phyloP scores from a whole-genome alignment of 2,888 invertebrate genomes.

The Yponomeuta cagnagella region DNA sequence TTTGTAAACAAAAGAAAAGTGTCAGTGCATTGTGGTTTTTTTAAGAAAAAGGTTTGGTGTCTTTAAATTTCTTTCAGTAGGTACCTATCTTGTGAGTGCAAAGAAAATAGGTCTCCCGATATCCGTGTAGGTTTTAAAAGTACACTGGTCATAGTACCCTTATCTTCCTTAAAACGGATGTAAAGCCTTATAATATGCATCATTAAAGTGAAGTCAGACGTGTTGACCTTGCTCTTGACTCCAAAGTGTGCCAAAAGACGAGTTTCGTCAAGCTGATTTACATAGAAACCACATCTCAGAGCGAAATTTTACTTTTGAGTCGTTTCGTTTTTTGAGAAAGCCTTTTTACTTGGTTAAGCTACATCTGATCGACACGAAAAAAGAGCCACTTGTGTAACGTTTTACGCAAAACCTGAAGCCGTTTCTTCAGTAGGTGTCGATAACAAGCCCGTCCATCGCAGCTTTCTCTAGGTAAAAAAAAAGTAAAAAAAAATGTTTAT shows the following conservation, averaged over 20 bases:
- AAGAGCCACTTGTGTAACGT: no score
- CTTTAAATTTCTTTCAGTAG: not conserved
- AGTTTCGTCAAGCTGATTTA: not conserved
- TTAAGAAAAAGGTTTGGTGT: not conserved
- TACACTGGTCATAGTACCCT: not conserved
- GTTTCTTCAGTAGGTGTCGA: no score
- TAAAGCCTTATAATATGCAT: not conserved
- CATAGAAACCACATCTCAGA: not conserved
- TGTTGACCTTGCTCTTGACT: not conserved
- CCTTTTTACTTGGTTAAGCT: not conserved
- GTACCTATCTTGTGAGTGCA: not conserved
- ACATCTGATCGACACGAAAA: no score
- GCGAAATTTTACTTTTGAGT: not conserved
- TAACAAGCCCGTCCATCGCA: no score
- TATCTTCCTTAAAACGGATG: not conserved
- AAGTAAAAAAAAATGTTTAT: no score
- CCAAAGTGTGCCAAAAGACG: not conserved
- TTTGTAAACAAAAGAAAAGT: conserved; percentile 12
- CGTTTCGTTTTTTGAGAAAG: not conserved
- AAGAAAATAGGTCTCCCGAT: not conserved
- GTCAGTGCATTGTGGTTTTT: not conserved
- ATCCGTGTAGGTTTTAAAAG: not conserved
- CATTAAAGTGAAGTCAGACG: not conserved
- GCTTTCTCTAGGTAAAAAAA: no score
- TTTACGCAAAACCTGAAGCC: no score